Conservation (phyloP, 2,797 vertebrate species). For the Glossophaga mutica region DNA sequence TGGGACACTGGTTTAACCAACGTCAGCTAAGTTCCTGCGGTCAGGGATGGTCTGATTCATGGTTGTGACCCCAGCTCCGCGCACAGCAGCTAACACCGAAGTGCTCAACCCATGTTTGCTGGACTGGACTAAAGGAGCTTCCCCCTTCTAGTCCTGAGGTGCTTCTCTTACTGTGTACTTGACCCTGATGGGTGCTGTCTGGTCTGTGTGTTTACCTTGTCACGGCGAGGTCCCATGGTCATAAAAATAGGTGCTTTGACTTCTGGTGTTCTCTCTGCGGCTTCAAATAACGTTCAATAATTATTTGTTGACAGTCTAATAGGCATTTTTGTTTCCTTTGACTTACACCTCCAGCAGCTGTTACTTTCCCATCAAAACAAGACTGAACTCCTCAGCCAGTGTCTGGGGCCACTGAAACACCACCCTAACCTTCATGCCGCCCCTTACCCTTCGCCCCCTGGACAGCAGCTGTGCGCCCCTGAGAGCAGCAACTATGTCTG, state of each 20-base stretch:
- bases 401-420: background rate
- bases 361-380: background rate
- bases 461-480: background rate
- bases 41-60: background rate
- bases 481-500: background rate
- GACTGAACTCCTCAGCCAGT: background rate
- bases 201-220: background rate
- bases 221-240: background rate
- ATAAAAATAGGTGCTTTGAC: background rate
- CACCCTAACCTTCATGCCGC: background rate
- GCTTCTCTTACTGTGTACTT: background rate
- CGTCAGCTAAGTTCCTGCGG: background rate
- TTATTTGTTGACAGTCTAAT: background rate
- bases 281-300: background rate
- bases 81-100: background rate
- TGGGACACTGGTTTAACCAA: background rate
- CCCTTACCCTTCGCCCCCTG: background rate
- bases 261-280: background rate
- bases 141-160: background rate
- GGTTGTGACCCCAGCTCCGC: background rate
- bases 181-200: background rate
- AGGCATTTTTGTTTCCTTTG: background rate
- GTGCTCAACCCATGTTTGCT: background rate
- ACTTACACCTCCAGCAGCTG: background rate
- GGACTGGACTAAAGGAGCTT: background rate